Percentiles rank a stretch among this genome's conserved stretches.
phyloP scores from a whole-genome alignment of 37 sponge, comb jelly and placozoan species.

The Petrosia ficiformis region DNA sequence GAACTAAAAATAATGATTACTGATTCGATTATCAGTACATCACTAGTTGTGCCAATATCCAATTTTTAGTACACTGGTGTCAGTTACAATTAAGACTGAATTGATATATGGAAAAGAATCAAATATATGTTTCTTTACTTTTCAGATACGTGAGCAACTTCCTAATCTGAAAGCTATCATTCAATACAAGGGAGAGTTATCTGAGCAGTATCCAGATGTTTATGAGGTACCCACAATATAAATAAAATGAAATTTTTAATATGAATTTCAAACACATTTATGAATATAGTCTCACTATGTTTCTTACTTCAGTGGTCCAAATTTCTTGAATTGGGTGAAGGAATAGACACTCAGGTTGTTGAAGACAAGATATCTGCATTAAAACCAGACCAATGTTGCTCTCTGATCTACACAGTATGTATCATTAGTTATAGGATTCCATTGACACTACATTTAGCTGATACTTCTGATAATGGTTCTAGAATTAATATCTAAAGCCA shows the following conservation, averaged over 20 bases:
- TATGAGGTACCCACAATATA: slow-evolving; percentile 53
- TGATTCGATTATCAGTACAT: no score
- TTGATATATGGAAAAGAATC: neutral
- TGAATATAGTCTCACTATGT: neutral
- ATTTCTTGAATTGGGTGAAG: slow-evolving; percentile 75
- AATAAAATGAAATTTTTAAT: neutral
- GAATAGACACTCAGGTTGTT: slow-evolving; percentile 42
- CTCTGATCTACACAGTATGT: slow-evolving; percentile 88
- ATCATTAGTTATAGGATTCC: slow-evolving; percentile 12
- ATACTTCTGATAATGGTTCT: no score
- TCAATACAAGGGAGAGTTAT: slow-evolving; percentile 87
- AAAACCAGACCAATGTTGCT: slow-evolving; percentile 78
- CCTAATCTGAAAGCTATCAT: slow-evolving; percentile 91
- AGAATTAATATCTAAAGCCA: no score
- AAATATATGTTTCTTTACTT: neutral
- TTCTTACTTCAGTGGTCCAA: slow-evolving; percentile 70
- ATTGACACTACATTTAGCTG: no score
- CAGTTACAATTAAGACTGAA: no score
- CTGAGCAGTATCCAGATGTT: slow-evolving; percentile 49
- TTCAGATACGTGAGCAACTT: slow-evolving; percentile 72
- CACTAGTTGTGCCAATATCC: no score
- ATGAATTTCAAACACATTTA: neutral
- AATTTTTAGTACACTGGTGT: no score
- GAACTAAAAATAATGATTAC: no score
- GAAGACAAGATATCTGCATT: slow-evolving; percentile 47